These are phyloP conservation scores for Pristionchus entomophagus DNA, from an alignment of 2,888 invertebrate species.

Conservation along the genomic window DNA sequence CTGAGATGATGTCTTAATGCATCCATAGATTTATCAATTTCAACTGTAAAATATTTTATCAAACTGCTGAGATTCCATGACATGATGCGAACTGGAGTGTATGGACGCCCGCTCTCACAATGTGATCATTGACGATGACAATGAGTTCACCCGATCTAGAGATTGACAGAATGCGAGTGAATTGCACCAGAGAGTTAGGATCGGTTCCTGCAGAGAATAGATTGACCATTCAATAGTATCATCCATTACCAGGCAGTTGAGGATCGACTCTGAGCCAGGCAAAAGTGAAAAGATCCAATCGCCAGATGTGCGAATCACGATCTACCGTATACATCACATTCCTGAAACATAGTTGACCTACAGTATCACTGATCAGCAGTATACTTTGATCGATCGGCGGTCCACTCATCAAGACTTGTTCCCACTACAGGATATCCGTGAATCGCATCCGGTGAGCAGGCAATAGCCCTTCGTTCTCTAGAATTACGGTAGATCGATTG, in stretches of 20 bases:
- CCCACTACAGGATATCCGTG: slow-evolving; percentile 29
- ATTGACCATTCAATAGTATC: background rate
- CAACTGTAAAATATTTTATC: too few species aligned
- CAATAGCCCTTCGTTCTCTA: slow-evolving; percentile 4
- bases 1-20: too few species aligned
- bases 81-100: background rate
- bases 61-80: background rate
- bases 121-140: slow-evolving; percentile 36
- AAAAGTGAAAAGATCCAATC: slow-evolving; percentile 12
- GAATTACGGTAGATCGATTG: background rate
- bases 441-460: background rate
- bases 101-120: slow-evolving; percentile 36
- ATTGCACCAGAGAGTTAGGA: background rate
- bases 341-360: background rate
- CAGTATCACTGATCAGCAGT: background rate
- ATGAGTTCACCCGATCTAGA: background rate
- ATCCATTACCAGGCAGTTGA: slow-evolving; percentile 37
- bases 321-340: slow-evolving; percentile 35
- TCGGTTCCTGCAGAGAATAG: background rate
- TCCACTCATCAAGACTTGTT: slow-evolving; percentile 38
- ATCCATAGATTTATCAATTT: too few species aligned
- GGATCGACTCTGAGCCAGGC: slow-evolving; percentile 37
- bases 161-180: slow-evolving; percentile 29
- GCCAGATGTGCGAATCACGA: slow-evolving; percentile 38
- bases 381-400: slow-evolving; percentile 26